phyloP scores from a whole-genome alignment of 2,888 invertebrate species.

The Drosophila mimica region DNA sequence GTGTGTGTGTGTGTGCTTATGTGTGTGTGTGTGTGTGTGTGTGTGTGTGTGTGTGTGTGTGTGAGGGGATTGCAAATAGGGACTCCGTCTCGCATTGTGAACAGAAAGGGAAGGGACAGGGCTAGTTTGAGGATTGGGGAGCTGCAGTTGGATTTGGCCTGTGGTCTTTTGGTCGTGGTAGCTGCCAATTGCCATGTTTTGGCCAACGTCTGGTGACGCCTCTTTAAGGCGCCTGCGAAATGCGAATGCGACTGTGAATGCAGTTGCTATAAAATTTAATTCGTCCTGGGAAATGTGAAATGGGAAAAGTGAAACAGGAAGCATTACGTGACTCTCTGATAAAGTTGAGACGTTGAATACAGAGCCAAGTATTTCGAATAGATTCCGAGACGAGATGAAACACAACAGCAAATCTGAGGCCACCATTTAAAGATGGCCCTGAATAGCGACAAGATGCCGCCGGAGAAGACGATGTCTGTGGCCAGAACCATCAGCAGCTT shows the following conservation, averaged over 20 bases:
- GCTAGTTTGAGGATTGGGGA: not conserved
- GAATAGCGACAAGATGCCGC: conserved; percentile 13
- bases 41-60: conserved; percentile 25
- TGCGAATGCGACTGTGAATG: conserved; percentile 47
- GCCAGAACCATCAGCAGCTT: conserved; percentile 10
- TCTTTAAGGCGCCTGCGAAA: conserved; percentile 38
- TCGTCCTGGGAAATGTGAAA: conserved; percentile 37
- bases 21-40: conserved; percentile 16
- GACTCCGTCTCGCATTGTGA: conserved; percentile 24
- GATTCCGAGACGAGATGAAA: conserved; percentile 2
- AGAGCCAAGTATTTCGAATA: conserved; percentile 41
- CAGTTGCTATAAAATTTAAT: conserved; percentile 78
- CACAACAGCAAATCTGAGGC: not conserved
- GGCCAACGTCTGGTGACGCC: conserved; percentile 47
- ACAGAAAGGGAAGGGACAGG: not conserved
- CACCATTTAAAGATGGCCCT: conserved; percentile 25
- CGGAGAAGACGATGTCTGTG: not conserved
- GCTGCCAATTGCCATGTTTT: conserved; percentile 62
- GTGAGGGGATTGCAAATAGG: conserved; percentile 7
- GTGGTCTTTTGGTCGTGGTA: conserved; percentile 38
- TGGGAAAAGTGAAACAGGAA: conserved; percentile 5
- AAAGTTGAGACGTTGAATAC: conserved; percentile 23
- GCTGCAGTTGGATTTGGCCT: conserved; percentile 26
- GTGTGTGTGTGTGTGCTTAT: conserved; percentile 24
- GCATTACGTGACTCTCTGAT: conserved; percentile 40